Evolutionary conservation across 1,140 invertebrate species (phyloP), one percentile per base, ranked within the genome.

Genomic region (Luehdorfia chinensis): DNA sequence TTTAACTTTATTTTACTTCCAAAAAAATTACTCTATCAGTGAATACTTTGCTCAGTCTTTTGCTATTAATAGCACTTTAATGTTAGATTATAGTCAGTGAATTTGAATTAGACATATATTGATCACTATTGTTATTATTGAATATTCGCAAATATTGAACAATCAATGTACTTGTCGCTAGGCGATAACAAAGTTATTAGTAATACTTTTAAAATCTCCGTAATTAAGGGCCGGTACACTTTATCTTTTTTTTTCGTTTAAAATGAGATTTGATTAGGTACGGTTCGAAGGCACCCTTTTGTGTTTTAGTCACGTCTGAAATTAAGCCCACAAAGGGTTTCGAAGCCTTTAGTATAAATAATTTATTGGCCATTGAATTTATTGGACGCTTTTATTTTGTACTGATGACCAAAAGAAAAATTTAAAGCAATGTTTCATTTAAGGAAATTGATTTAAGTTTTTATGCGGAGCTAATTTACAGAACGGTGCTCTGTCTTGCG

Each of bases 281-380:
- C 52, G 52, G 45, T 44, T 51, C 45, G 50, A 34, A 49, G 28
- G 27, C 39, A 43, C 44, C 36, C 47, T 61, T 55, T 57, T 53
- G 50, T 56, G 58, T 53, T 47, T 56, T 36, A 50, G 55, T 62
- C 59, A 62, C 54, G 54, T 57, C 47, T 55, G 34, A 46, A 53
- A 47, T 53, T 52, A 56, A 47, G 46, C 37, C 37, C 31, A 57
- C 37, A 54, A 53, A 50, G 30, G 28, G 34, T 25, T 46, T 13
- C 44, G 11, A 46, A 34, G 39, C 14, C 43, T 51, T 18, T 46
- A 48, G 45, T 57, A 46, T 46, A 43, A 37, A 46, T 52, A 52
- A 46, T 47, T 47, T 47, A 47, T 47, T 33, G 21, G 33, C 32
- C 45, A 15, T 47, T 36, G 4, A 36, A 36, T 36, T 47, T 47